Base-by-base conservation (phyloP, 2,888 invertebrate genomes). In the Mimumesa dahlbomi region DNA sequence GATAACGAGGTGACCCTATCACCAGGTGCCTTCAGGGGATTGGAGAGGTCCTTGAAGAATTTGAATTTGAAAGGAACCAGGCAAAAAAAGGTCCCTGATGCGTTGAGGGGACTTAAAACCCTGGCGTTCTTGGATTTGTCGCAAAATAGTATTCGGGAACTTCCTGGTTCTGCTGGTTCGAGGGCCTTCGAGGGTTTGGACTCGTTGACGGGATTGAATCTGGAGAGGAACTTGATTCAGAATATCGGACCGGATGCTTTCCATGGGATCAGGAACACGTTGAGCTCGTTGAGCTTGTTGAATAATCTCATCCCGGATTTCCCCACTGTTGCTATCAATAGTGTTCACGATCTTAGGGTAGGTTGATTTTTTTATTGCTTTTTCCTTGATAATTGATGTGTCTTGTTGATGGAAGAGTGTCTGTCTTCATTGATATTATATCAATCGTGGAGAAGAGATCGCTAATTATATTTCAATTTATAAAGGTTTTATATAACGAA, bases 231-330 rank as follows among this genome's bases (percentile, higher is more conserved):
- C 90, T 91, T 96, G 48, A 94, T 97, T 59, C 96, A 96, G 79
- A 93, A 91, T 69, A 92, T 97, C 59, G 94, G 93, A 42, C 92
- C 93, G 75, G 93, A 94, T 42, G 94, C 96, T 0, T 97, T 97
- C 86, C 90, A 90, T 5, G 97, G 97, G 0, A 93, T 97, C 38
- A 94, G 93, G 84, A 94, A 93, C 76, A 96, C 96, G 0, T 90
- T 97, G 40, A 97, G 96, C 87, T 97, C 97, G 0, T 91, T 97
- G 56, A 97, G 97, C 89, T 91, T 97, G 68, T 91, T 97, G 36
- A 97, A 97, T 89, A 97, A 97, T 90, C 91, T 97, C 58, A 91
- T 97, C 61, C 93, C 96, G 0, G 96, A 96, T 87, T 97, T 97
- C 88, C 97, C 97, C 0, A 94, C 94, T 0, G 93, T 92, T 43